phyloP scores from a whole-genome alignment of 2,797 vertebrate genomes.

The Scarus forsteni region DNA sequence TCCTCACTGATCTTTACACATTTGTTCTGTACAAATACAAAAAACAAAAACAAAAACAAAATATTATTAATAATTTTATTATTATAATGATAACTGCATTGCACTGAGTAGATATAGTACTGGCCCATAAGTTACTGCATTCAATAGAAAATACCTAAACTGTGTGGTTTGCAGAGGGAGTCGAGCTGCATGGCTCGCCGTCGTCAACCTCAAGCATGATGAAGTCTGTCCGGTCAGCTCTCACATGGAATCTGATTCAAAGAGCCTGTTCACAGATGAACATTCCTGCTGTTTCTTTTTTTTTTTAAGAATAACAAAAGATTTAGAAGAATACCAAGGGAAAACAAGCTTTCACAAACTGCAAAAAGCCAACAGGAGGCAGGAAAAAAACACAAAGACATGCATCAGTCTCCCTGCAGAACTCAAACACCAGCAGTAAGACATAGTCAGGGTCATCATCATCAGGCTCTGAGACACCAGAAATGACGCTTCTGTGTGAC shows the following conservation, averaged over 20 bases:
- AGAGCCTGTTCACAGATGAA: constrained; percentile 24
- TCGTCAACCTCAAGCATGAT: constrained; percentile 24
- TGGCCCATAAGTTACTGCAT: constrained; percentile 90
- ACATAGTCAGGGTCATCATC: constrained; percentile 1
- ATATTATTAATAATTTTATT: constrained; percentile 84
- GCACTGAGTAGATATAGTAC: constrained; percentile 89
- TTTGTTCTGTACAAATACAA: constrained; percentile 90
- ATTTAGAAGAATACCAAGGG: constrained; percentile 42
- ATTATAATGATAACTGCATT: constrained; percentile 89
- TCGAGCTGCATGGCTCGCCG: constrained; percentile 47
- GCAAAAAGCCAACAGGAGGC: constrained; percentile 30
- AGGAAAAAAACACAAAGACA: constrained; percentile 27
- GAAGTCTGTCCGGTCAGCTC: constrained; percentile 12
- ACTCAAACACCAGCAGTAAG: constrained; percentile 15
- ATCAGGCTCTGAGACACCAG: background rate
- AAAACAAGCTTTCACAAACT: constrained; percentile 37
- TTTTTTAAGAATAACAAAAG: constrained; percentile 15
- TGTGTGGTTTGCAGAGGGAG: constrained; percentile 63
- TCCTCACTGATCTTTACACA: constrained; percentile 86
- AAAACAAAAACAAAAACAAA: constrained; percentile 66
- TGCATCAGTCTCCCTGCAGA: constrained; percentile 43
- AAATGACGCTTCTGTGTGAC: background rate
- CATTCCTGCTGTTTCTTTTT: constrained; percentile 51
- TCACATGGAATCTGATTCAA: constrained; percentile 12
- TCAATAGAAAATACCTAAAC: constrained; percentile 85